Base-by-base conservation (phyloP, 2,888 invertebrate species). In the Deilephila elpenor region DNA sequence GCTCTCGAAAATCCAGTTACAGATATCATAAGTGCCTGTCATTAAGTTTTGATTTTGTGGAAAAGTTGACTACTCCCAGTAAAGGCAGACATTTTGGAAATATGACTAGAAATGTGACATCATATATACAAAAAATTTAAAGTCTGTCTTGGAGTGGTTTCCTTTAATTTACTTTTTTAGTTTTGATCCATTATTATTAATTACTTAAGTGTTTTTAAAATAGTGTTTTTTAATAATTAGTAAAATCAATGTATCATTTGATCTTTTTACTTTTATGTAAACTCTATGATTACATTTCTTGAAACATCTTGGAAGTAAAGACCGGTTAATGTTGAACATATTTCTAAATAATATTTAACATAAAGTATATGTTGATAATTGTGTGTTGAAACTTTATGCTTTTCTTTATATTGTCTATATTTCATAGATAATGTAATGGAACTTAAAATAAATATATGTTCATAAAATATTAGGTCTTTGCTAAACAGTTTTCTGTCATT, bases 241-340 rank as follows among this genome's bases (percentile, higher is more conserved):
- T 51, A 25, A 25, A 51, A 44, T 64, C 19, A 67, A 51, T 67
- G 67, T 67, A 67, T 51, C 20, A 51, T 67, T 67, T 67, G 67
- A 67, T 67, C 17, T 51, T 25, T 67, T 67, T 67, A 14, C 44
- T 51, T 67, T 51, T 44, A 44, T 25, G 44, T 25, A n/a, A 51
- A 51, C 8, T 8, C 44, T 67, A 44, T 44, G 17, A 67, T 44
- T 67, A 34, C 8, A 51, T 67, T 14, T 67, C n/a, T 17, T 44
- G 20, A 44, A 14, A 44, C 17, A 14, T 20, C 44, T 56, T 56
- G n/a, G 19, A 5, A 37, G 67, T 51, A 17, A 44, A 67, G 67
- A 17, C 67, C 67, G 17, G 67, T 7, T 67, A 17, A 6, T 61
- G 11, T 67, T 25, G 3, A 62, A 44, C 5, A 53, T 56, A 19